phyloP scores from a whole-genome alignment of 2,113 vertebrate species.

The Oostethus manadensis region DNA sequence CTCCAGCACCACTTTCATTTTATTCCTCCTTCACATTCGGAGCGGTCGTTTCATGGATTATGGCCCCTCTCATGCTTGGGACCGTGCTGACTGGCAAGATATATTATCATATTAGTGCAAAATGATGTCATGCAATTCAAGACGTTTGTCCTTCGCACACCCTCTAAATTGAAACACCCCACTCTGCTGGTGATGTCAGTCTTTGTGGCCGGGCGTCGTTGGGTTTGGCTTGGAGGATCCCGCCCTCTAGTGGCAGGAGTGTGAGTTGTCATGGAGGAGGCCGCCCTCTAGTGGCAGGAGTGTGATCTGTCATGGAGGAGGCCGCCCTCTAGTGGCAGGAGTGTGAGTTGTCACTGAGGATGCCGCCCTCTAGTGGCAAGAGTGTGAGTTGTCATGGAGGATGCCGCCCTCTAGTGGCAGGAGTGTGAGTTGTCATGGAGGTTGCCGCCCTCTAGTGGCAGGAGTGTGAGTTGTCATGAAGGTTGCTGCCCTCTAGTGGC shows the following conservation, averaged over 20 bases:
- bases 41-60: slow-evolving; percentile 51
- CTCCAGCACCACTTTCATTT: slow-evolving; percentile 39
- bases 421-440: neutral
- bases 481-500: slow-evolving; percentile 50
- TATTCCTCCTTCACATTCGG: slow-evolving; percentile 47
- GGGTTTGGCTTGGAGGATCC: neutral
- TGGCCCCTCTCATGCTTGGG: slow-evolving; percentile 54
- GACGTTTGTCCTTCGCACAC: slow-evolving; percentile 69
- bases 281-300: too few relatives aligned
- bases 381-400: neutral
- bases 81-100: slow-evolving; percentile 41
- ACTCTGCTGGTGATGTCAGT: slow-evolving; percentile 48
- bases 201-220: slow-evolving; percentile 11
- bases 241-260: slow-evolving; percentile 52
- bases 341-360: too few relatives aligned
- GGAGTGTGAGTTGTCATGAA: neutral
- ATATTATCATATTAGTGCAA: slow-evolving; percentile 64
- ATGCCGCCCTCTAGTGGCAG: slow-evolving; percentile 50
- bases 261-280: too few relatives aligned
- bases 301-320: too few relatives aligned
- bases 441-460: slow-evolving; percentile 49
- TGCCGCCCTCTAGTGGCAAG: slow-evolving; percentile 52
- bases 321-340: too few relatives aligned
- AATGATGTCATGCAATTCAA: slow-evolving; percentile 66
- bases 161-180: slow-evolving; percentile 43